These are phyloP conservation scores for Leptoteleia sp. DNA, from an alignment of 1,140 invertebrate genomes.

Conservation along the genomic window DNA sequence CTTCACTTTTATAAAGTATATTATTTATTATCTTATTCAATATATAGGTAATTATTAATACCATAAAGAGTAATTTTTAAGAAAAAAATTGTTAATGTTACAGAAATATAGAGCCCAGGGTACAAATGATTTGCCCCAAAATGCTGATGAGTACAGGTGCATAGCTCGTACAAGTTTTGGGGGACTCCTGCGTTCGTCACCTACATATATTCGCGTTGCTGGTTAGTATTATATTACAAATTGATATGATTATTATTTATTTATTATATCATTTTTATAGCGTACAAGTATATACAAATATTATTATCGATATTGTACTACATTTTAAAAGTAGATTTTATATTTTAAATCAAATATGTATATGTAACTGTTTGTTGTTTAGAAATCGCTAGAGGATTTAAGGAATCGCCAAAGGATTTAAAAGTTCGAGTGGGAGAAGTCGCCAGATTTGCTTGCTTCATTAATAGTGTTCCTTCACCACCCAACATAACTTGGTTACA, in stretches of 20 bases:
- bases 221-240: slow-evolving; percentile 59
- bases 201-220: slow-evolving; percentile 74
- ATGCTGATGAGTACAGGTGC: slow-evolving; percentile 76
- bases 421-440: slow-evolving; percentile 80
- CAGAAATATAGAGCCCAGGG: slow-evolving; percentile 73
- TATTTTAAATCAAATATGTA: too few species aligned
- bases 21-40: slow-evolving; percentile 14
- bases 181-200: slow-evolving; percentile 73
- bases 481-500: slow-evolving; percentile 82
- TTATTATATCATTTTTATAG: too few species aligned
- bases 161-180: slow-evolving; percentile 73
- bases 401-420: slow-evolving; percentile 78
- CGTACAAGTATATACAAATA: too few species aligned
- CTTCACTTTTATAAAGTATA: slow-evolving; percentile 76
- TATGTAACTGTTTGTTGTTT: too few species aligned
- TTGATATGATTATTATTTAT: too few species aligned
- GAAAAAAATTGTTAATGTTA: slow-evolving; percentile 73
- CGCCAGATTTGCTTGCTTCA: slow-evolving; percentile 81
- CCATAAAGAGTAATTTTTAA: slow-evolving; percentile 42
- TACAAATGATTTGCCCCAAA: slow-evolving; percentile 62
- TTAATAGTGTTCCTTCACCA: slow-evolving; percentile 81
- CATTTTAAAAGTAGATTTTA: too few species aligned
- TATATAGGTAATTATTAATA: too few species aligned
- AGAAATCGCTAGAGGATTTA: slow-evolving; percentile 81
- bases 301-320: too few species aligned